Base-by-base conservation (phyloP, 2,797 vertebrate species). In the Acomys russatus region DNA sequence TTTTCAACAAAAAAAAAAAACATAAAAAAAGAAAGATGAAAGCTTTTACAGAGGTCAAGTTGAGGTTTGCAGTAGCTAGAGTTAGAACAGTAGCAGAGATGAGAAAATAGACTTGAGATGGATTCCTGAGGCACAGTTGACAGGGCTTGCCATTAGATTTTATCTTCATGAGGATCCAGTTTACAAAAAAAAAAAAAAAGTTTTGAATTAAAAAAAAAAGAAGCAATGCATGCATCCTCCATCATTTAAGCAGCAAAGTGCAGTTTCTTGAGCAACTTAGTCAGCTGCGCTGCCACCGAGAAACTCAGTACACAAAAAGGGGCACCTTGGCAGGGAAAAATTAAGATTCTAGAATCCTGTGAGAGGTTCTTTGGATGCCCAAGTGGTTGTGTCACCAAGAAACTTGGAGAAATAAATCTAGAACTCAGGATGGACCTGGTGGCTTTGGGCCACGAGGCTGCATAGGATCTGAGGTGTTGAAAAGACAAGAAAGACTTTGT, bases 401-500 rank as follows among this genome's bases (percentile, higher is more conserved):
- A 88, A 38, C 33, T 22, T 9, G 64, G n/a, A 25, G 38, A 80
- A 63, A 22, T 3, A 59, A 9, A 86, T 80, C 38, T 56, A 12
- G 11, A 68, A 38, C 17, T 61, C 61, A 66, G 35, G 59, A 56
- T 64, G 71, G 78, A 23, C 82, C 25, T 77, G 6, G 73, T n/a
- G 20, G 25, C 11, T 95, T 92, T 96, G 64, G 73, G 12, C 35
- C 93, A 56, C 51, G 35, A 94, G 78, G 35, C 49, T 56, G 56
- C 56, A 28, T 85, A 77, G 56, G 44, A 77, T 63, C 30, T 17
- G 59, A 88, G n/a, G 30, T 77, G 23, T 63, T 35, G 95, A 70
- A 96, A 94, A 23, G 22, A 59, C n/a, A 63, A 9, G 9, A 54
- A 76, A 76, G 1, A 38, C 23, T 11, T 56, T 87, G 25, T n/a